Conservation (phyloP, 2,888 invertebrate species). For the Tubulanus polymorphus region DNA sequence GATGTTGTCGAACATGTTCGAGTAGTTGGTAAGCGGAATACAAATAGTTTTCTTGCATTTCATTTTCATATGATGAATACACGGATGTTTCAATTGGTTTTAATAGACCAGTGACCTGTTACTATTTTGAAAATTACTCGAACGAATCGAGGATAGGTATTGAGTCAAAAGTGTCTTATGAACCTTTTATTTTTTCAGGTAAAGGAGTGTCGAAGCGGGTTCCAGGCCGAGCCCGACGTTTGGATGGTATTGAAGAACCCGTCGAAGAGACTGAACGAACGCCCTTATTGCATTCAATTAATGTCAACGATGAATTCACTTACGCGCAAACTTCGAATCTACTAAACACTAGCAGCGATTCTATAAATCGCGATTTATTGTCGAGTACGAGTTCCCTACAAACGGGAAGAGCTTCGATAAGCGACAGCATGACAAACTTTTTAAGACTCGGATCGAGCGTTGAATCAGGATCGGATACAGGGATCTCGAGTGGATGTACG, state of each 20-base stretch:
- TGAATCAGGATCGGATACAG: too few relatives aligned
- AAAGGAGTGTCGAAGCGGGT: background rate
- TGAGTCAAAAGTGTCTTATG: background rate
- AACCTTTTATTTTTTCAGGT: background rate
- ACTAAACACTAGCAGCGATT: background rate
- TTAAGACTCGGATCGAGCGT: background rate
- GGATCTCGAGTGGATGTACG: too few relatives aligned
- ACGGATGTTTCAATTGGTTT: too few relatives aligned
- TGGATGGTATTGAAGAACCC: background rate
- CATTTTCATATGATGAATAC: background rate
- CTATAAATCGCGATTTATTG: background rate
- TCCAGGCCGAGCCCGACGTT: background rate
- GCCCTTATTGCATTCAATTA: background rate
- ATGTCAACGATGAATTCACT: background rate
- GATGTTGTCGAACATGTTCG: conserved; percentile 91
- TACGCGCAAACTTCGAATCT: background rate
- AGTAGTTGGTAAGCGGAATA: conserved; percentile 65
- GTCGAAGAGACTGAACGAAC: conserved; percentile 2
- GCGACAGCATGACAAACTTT: background rate
- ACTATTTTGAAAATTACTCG: too few relatives aligned
- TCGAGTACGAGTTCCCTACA: background rate
- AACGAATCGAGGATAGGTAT: too few relatives aligned
- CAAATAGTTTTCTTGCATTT: background rate
- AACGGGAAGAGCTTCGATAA: background rate
- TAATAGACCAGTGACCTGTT: too few relatives aligned